Conservation (phyloP, 53 echinoderm and acorn worm species). For the Patiria pectinifera region DNA sequence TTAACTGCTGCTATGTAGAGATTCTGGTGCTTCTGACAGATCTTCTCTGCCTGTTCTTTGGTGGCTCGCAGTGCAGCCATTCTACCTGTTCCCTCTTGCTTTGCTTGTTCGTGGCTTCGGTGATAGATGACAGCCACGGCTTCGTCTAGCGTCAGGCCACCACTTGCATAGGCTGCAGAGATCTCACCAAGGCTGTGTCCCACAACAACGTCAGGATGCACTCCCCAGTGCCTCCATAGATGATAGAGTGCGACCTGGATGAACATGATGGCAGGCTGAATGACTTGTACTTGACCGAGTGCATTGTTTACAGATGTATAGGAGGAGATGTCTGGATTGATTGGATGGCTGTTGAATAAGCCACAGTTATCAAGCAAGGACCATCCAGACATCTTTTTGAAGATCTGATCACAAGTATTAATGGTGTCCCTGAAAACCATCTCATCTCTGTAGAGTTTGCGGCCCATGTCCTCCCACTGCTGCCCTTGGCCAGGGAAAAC, state of each 20-base stretch:
- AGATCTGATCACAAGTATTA: constrained; percentile 81
- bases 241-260: constrained; percentile 85
- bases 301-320: constrained; percentile 41
- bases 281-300: constrained; percentile 68
- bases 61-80: constrained; percentile 91
- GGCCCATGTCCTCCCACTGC: constrained; percentile 94
- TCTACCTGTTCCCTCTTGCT: constrained; percentile 88
- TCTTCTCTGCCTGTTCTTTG: constrained; percentile 73
- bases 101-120: constrained; percentile 90
- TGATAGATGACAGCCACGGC: constrained; percentile 91
- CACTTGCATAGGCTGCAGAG: constrained; percentile 94
- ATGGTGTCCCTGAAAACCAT: constrained; percentile 73
- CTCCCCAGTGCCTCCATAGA: constrained; percentile 88
- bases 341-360: constrained; percentile 18
- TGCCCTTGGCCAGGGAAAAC: constrained; percentile 98
- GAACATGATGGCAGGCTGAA: constrained; percentile 95
- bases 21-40: constrained; percentile 77
- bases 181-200: constrained; percentile 98
- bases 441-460: constrained; percentile 83
- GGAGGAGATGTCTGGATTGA: not conserved
- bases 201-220: constrained; percentile 85
- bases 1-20: constrained; percentile 95
- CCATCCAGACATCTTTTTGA: constrained; percentile 90
- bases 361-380: constrained; percentile 71
- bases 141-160: constrained; percentile 93